Base-by-base conservation (phyloP, 2,113 vertebrate genomes). In the Cacatua alba region DNA sequence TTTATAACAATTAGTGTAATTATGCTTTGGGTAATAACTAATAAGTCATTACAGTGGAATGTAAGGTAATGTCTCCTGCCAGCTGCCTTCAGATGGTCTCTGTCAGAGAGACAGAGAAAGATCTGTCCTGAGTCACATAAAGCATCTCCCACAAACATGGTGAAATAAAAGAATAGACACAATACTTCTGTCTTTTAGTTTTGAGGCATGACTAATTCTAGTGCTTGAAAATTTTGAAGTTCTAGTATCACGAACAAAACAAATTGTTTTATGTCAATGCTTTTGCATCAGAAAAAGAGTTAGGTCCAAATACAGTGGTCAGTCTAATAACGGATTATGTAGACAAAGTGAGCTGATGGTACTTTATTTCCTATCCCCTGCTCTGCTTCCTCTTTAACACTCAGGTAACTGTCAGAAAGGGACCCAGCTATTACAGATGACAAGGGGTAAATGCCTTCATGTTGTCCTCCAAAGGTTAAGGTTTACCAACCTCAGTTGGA, bases 391-490 rank as follows among this genome's bases (percentile, higher is more conserved):
- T 97, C 93, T 97, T 98, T 98, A 97, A 97, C 96, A 97, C 93
- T 86, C 96, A 95, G 95, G 97, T 97, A 97, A 98, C 96, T 97
- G 97, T 97, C 98, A 98, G 92, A 97, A 97, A 88, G 74, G 86
- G 95, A 97, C 95, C 86, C 81, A 60, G 92, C 97, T 97, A 97
- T 98, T 98, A 98, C 88, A 97, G 96, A 98, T 97, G 98, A 97
- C 98, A 97, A 94, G 98, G 96, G 95, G 97, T 97, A 98, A 98
- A 97, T 92, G 97, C 96, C 94, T 98, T 96, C 95, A 25, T 93
- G 92, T 97, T 96, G 98, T 98, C 98, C 98, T 98, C 97, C 98
- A 97, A 98, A 98, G 98, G 97, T 98, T 97, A 98, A 98, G 98
- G 98, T 97, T 98, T 98, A 97, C 97, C 97, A 97, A 92, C 95